Evolutionary conservation across 2,888 invertebrate genomes (phyloP).

Genomic region (Parnassius apollo): DNA sequence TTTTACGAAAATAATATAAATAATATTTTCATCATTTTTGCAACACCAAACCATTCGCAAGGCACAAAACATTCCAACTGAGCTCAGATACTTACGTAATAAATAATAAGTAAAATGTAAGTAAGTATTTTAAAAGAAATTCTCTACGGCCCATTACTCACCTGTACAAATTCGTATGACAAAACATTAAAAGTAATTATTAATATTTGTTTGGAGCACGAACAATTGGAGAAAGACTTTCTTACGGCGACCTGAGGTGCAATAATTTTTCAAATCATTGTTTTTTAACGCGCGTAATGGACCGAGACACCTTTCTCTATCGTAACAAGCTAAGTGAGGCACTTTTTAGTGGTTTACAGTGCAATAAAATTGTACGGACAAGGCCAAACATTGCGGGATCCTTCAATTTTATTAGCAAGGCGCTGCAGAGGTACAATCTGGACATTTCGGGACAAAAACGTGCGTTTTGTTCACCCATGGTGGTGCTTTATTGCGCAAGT

Average conservation of each 20-base stretch:
- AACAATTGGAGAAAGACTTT: constrained; percentile 75
- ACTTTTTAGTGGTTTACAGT: constrained; percentile 77
- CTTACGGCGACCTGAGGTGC: constrained; percentile 64
- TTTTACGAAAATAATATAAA: not conserved
- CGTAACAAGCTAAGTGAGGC: constrained; percentile 61
- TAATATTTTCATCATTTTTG: not conserved
- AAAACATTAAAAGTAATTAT: constrained; percentile 55
- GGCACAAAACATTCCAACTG: constrained; percentile 34
- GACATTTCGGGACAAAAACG: constrained; percentile 37
- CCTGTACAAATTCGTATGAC: constrained; percentile 52
- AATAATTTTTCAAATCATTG: constrained; percentile 63
- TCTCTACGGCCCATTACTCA: constrained; percentile 46
- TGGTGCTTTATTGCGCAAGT: constrained; percentile 40
- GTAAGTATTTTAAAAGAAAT: constrained; percentile 33
- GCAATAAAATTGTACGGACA: constrained; percentile 71
- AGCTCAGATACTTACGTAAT: constrained; percentile 26
- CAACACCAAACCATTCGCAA: constrained; percentile 36
- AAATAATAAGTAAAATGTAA: constrained; percentile 34
- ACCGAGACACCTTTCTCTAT: constrained; percentile 64
- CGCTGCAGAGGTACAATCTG: constrained; percentile 39
- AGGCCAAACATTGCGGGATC: constrained; percentile 76
- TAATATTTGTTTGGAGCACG: constrained; percentile 54
- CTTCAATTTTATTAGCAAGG: constrained; percentile 48
- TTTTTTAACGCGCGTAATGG: constrained; percentile 65
- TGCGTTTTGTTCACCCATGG: constrained; percentile 25